Percentiles rank a stretch among this genome's conserved stretches.
These are phyloP conservation scores for Habroteleia sp. DNA, from an alignment of 2,888 invertebrate genomes.

Conservation along the genomic window DNA sequence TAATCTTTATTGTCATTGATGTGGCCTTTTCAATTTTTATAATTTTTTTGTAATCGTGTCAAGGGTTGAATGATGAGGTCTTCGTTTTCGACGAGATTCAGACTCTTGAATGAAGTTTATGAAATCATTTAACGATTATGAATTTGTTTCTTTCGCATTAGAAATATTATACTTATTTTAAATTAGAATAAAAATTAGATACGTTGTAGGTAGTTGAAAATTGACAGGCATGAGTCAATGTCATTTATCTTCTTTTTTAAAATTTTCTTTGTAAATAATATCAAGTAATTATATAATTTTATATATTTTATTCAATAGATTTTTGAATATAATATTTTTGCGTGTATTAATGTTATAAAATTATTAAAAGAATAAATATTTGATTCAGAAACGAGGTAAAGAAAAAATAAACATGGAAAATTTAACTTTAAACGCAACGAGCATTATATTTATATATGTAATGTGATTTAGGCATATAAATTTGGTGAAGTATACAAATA, in stretches of 20 bases:
- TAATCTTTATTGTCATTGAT: constrained; percentile 6
- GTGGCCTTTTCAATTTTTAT: neutral
- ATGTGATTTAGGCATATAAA: too few relatives aligned
- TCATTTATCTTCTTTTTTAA: too few relatives aligned
- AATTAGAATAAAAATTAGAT: too few relatives aligned
- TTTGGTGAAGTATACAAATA: too few relatives aligned
- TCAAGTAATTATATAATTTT: neutral
- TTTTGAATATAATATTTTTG: neutral
- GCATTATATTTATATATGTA: too few relatives aligned
- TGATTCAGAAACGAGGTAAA: too few relatives aligned
- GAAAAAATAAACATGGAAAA: too few relatives aligned
- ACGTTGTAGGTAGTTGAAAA: too few relatives aligned
- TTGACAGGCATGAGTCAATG: constrained; percentile 17
- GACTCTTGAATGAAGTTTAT: neutral
- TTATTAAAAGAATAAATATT: too few relatives aligned
- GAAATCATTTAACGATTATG: constrained; percentile 14
- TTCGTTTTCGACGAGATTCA: neutral
- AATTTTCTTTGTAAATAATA: neutral
- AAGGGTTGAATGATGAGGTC: neutral
- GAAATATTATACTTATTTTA: too few relatives aligned
- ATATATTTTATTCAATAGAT: neutral
- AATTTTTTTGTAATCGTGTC: constrained; percentile 1
- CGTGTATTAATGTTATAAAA: too few relatives aligned
- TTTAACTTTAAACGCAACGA: too few relatives aligned
- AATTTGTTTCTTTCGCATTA: neutral